Evolutionary conservation across 2,888 invertebrate genomes (phyloP).

Genomic region (Heliconius sara): DNA sequence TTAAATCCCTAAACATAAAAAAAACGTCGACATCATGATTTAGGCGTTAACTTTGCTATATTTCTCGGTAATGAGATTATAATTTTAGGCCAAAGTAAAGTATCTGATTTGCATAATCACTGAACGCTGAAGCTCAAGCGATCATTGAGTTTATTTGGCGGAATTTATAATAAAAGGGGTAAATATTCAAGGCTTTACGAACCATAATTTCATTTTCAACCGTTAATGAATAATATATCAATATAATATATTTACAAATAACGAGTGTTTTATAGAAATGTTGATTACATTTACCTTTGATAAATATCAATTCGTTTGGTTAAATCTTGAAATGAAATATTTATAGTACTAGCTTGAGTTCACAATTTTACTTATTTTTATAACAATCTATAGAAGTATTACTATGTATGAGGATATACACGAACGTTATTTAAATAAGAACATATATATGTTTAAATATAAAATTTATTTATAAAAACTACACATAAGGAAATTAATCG

Average conservation of each 20-base stretch:
- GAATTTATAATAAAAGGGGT: conserved; percentile 41
- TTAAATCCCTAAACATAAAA: conserved; percentile 11
- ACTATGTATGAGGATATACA: too few relatives aligned
- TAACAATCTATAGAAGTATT: too few relatives aligned
- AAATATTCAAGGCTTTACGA: conserved; percentile 34
- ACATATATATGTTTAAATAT: too few relatives aligned
- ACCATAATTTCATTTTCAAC: conserved; percentile 34
- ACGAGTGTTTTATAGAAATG: not conserved
- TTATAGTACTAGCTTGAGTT: too few relatives aligned
- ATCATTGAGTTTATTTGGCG: conserved; percentile 41
- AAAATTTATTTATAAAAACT: too few relatives aligned
- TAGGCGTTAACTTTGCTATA: conserved; percentile 39
- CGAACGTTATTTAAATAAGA: too few relatives aligned
- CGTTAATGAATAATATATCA: conserved; percentile 1
- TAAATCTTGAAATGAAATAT: too few relatives aligned
- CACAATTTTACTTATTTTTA: too few relatives aligned
- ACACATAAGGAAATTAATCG: too few relatives aligned
- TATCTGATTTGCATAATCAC: conserved; percentile 46
- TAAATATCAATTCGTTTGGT: not conserved
- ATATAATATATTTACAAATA: not conserved
- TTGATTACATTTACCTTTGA: not conserved
- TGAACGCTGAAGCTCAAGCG: conserved; percentile 39
- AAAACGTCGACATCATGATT: conserved; percentile 28
- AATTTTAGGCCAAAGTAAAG: conserved; percentile 44
- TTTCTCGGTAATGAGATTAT: conserved; percentile 53